phyloP scores from a whole-genome alignment of 2,888 invertebrate species.

The Calameuta filiformis region DNA sequence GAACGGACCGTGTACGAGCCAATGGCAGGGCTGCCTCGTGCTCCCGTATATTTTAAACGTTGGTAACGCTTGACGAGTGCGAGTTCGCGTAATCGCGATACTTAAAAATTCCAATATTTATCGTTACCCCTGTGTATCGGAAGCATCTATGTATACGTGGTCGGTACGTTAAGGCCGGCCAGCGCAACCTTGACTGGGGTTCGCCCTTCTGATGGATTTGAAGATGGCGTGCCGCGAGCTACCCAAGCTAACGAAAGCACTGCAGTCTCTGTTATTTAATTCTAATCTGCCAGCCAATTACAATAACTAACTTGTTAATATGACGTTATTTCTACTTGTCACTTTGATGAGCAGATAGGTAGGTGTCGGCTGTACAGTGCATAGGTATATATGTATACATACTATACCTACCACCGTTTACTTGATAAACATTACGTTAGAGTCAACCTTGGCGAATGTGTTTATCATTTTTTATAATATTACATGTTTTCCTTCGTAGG shows the following conservation, averaged over 20 bases:
- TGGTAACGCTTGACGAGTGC: too few relatives aligned
- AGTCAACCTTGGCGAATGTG: not conserved
- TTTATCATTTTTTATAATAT: not conserved
- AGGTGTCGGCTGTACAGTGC: not conserved
- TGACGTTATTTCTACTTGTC: constrained; percentile 8
- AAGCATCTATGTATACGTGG: not conserved
- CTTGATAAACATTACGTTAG: not conserved
- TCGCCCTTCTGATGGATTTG: constrained; percentile 50
- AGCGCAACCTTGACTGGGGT: constrained; percentile 47
- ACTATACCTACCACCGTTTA: not conserved
- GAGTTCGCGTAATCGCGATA: not conserved
- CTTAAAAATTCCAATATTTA: constrained; percentile 18
- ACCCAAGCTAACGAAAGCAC: not conserved
- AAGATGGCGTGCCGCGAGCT: constrained; percentile 44
- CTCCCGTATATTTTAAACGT: too few relatives aligned
- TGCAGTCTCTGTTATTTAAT: constrained; percentile 33
- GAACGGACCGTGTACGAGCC: too few relatives aligned
- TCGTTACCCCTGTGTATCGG: not conserved
- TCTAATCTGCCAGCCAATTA: constrained; percentile 29
- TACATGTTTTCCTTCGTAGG: not conserved
- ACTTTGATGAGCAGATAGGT: not conserved
- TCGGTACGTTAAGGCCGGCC: not conserved
- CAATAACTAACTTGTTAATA: constrained; percentile 23
- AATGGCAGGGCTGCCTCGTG: too few relatives aligned
- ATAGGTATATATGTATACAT: not conserved